Evolutionary conservation across 1,140 invertebrate species (phyloP), one percentile per base, ranked within the genome.

Genomic region (Medauroidea extradentata): DNA sequence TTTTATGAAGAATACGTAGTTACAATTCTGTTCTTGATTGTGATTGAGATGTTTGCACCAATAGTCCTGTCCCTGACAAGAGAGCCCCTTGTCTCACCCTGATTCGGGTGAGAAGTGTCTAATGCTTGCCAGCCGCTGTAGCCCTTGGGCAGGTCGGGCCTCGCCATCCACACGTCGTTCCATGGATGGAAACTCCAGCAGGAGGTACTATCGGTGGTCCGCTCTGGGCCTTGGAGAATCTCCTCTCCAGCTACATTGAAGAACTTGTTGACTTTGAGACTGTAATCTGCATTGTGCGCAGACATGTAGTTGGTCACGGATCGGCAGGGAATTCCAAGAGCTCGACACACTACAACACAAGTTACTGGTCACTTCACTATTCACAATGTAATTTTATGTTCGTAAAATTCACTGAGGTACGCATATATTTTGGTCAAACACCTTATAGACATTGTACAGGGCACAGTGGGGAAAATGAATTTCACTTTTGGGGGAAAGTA

Each of bases 141-240:
- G 18, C 85, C 87, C 67, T 64, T 43, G 11, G 88, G 87, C 21
- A 91, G 74, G 71, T 91, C 89, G 8, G 86, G 84, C 55, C 90
- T 71, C 29, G 81, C 77, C 83, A 91, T 89, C 89, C 89, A 91
- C 48, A 88, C 86, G 59, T 92, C 90, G 68, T 89, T 90, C 90
- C 90, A 92, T 0, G 88, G 86, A 70, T 92, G 90, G 78, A 90
- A 93, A 74, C 91, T 91, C 90, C 86, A 85, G 64, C 80, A 82
- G 7, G 79, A 81, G 66, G 84, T 82, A 57, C 75, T 78, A 56
- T 78, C 83, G 62, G 81, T 79, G 59, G n/a, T n/a, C n/a, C 82
- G 80, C 65, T 82, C 79, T 1, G 81, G 81, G 11, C 82, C 82
- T 49, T 80, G 79, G 14, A 78, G 77, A 14, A 88, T 80, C 69